Percentiles rank a stretch among this genome's conserved stretches.
Conservation (phyloP, 2,797 vertebrate species). For the Nannoperca australis region DNA sequence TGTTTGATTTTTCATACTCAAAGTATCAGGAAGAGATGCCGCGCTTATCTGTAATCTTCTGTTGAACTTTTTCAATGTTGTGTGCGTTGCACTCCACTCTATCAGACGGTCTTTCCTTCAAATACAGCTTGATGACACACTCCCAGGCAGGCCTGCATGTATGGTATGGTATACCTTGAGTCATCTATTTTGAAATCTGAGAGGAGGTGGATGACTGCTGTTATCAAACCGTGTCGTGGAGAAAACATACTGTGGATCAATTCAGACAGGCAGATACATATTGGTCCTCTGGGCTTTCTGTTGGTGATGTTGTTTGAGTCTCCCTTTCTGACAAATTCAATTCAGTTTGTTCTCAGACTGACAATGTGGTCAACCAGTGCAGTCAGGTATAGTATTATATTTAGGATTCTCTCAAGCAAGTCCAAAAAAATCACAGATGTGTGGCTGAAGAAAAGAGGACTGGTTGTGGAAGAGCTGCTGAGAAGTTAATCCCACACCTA, state of each 20-base stretch:
- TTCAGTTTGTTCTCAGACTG: slow-evolving; percentile 7
- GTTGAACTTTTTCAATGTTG: slow-evolving; percentile 2
- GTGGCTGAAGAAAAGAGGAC: slow-evolving; percentile 25
- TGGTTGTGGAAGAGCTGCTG: slow-evolving; percentile 30
- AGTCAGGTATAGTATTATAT: slow-evolving; percentile 36
- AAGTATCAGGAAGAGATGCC: slow-evolving; percentile 6
- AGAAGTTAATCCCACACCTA: slow-evolving; percentile 49
- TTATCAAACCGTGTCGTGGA: slow-evolving; percentile 47
- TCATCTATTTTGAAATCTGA: slow-evolving; percentile 70
- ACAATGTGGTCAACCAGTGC: slow-evolving; percentile 24
- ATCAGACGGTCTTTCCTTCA: background rate
- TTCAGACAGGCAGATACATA: slow-evolving; percentile 41
- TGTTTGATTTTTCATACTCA: background rate
- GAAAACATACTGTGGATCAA: slow-evolving; percentile 43
- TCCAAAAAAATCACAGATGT: background rate
- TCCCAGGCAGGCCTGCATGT: slow-evolving; percentile 45
- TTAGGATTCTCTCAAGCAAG: slow-evolving; percentile 27
- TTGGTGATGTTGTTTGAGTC: slow-evolving; percentile 34
- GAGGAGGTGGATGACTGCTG: slow-evolving; percentile 45
- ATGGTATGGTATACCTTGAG: slow-evolving; percentile 51
- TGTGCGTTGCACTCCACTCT: background rate
- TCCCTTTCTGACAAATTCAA: slow-evolving; percentile 52
- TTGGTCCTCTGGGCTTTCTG: slow-evolving; percentile 38
- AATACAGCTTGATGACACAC: slow-evolving; percentile 49
- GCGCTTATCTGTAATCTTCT: background rate